Evolutionary conservation across 2,888 invertebrate species (phyloP), one percentile per base, ranked within the genome.

Genomic region (Melipona beecheii): DNA sequence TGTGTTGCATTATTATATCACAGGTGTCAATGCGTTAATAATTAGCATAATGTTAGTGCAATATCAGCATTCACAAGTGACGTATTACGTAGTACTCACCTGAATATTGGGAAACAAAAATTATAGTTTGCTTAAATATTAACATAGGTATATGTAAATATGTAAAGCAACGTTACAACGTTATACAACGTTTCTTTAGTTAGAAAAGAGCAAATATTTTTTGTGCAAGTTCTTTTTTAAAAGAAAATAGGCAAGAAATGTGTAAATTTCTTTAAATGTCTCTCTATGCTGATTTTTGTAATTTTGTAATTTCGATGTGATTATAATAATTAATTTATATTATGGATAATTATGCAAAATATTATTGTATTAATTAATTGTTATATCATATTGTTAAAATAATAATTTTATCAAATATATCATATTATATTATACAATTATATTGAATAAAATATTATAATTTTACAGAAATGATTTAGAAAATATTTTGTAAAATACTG

Each of bases 31-130:
- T n/a, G 62, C 50, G 49, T 62, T 43, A 31, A 27, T 49, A 60
- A 73, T 73, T 62, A 73, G 73, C 73, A 62, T 73, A 73, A 62
- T n/a, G 50, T 62, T 73, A 49, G 50, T 19, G 50, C 50, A 50
- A 62, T 50, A 31, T 49, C 31, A 31, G 21, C 27, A 50, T 62
- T 62, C 31, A 50, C 31, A 6, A 50, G n/a, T 19, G n/a, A 6
- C 31, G 62, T 62, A n/a, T n/a, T 17, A 56, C 2, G 13, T 56
- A 50, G 11, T 49, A 50, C 21, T n/a, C 19, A 24, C 31, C 50
- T 73, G 27, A 21, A 50, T 31, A 31, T 50, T n/a, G n/a, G 62
- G n/a, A 50, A 24, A 73, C 27, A 49, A 49, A 27, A 62, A 50
- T 62, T 21, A 31, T 31, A 49, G 15, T 73, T 73, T 62, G 50